These are phyloP conservation scores for Raja brachyura DNA, from an alignment of 2,113 vertebrate genomes.

Conservation along the genomic window DNA sequence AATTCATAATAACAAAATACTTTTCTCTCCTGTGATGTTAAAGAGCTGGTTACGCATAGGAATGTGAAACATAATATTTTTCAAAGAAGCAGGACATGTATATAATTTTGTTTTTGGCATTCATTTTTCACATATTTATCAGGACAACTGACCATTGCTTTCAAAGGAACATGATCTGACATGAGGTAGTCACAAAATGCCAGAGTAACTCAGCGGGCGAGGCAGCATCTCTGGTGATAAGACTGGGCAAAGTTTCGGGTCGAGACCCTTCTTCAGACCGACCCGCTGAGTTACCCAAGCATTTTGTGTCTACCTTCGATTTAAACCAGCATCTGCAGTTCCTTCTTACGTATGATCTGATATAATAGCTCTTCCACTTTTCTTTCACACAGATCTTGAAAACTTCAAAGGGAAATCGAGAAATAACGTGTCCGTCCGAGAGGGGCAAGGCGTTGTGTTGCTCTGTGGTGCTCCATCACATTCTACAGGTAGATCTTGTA, in stretches of 20 bases:
- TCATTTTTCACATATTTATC: background rate
- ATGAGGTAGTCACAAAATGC: too few relatives aligned
- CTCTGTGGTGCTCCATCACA: constrained; percentile 75
- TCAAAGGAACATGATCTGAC: background rate
- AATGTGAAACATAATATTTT: too few relatives aligned
- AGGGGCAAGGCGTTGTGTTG: constrained; percentile 88
- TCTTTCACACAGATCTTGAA: constrained; percentile 68
- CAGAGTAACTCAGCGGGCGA: too few relatives aligned
- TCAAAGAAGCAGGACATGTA: too few relatives aligned
- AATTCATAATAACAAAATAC: background rate
- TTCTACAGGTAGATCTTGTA: constrained; percentile 65
- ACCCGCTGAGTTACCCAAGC: too few relatives aligned
- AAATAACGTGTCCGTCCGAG: constrained; percentile 79
- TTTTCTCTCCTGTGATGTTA: background rate
- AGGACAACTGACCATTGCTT: background rate
- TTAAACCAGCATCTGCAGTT: too few relatives aligned
- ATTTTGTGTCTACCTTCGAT: too few relatives aligned
- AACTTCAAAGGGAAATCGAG: constrained; percentile 72
- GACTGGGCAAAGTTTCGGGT: too few relatives aligned
- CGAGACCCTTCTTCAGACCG: too few relatives aligned
- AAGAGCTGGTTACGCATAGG: background rate
- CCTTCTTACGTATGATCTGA: background rate
- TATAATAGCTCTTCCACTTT: constrained; percentile 42
- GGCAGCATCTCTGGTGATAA: too few relatives aligned
- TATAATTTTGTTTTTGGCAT: too few relatives aligned